phyloP scores from a whole-genome alignment of 2,888 invertebrate species.

The Epistrophe grossulariae region DNA sequence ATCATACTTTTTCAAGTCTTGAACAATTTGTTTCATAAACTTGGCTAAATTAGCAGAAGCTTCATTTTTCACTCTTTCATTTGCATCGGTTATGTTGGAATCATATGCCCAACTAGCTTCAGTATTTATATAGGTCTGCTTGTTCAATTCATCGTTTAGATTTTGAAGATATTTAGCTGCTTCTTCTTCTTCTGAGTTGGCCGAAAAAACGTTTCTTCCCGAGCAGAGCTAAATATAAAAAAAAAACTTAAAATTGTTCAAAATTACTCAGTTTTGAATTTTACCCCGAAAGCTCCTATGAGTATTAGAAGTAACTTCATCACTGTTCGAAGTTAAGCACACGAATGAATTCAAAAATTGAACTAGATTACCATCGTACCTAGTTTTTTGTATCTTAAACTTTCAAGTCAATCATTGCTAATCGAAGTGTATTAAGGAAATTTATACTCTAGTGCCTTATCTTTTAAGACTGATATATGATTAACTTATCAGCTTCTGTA shows the following conservation, averaged over 20 bases:
- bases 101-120: constrained; percentile 90
- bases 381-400: background rate
- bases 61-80: constrained; percentile 85
- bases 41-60: constrained; percentile 81
- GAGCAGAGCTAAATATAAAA: constrained; percentile 42
- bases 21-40: constrained; percentile 82
- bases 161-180: constrained; percentile 87
- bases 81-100: constrained; percentile 90
- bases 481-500: no score
- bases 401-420: background rate
- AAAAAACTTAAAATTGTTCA: background rate
- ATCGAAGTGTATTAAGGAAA: no score
- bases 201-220: constrained; percentile 4
- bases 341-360: background rate
- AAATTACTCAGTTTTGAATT: background rate
- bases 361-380: background rate
- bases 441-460: no score
- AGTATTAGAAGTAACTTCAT: background rate
- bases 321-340: background rate
- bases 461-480: no score
- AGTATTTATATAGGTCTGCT: constrained; percentile 86
- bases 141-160: constrained; percentile 86
- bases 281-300: constrained; percentile 54
- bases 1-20: constrained; percentile 85
- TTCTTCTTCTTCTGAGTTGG: constrained; percentile 84